Evolutionary conservation across 2,888 invertebrate species (phyloP).

Genomic region (Eupithecia centaureata): DNA sequence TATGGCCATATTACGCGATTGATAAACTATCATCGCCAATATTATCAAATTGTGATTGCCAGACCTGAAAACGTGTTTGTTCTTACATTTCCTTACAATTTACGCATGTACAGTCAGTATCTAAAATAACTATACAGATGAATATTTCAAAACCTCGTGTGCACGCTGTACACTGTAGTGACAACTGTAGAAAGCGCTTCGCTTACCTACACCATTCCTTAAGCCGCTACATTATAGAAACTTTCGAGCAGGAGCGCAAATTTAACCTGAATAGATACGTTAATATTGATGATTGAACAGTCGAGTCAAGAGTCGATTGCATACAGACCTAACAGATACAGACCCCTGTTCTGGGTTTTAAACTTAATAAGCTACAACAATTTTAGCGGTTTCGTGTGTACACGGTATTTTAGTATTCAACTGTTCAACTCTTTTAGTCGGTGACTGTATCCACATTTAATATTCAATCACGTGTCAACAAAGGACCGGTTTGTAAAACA

Average conservation of each 20-base stretch:
- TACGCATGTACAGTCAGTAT: background rate
- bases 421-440: background rate
- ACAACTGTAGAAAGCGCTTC: background rate
- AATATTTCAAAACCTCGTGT: background rate
- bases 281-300: background rate
- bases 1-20: slow-evolving; percentile 11
- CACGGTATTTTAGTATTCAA: background rate
- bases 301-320: background rate
- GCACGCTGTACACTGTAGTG: too few relatives aligned
- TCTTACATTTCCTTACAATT: slow-evolving; percentile 5
- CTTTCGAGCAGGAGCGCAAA: background rate
- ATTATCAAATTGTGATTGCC: slow-evolving; percentile 15
- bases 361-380: background rate
- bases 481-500: background rate
- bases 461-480: background rate
- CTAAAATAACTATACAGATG: background rate
- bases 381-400: background rate
- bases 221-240: background rate
- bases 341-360: too few relatives aligned
- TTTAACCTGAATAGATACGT: background rate
- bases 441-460: background rate
- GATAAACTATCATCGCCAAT: slow-evolving; percentile 15
- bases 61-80: slow-evolving; percentile 18
- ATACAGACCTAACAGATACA: too few relatives aligned
- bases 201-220: background rate